phyloP scores from a whole-genome alignment of 2,888 invertebrate genomes.

The Crossocerus cetratus region DNA sequence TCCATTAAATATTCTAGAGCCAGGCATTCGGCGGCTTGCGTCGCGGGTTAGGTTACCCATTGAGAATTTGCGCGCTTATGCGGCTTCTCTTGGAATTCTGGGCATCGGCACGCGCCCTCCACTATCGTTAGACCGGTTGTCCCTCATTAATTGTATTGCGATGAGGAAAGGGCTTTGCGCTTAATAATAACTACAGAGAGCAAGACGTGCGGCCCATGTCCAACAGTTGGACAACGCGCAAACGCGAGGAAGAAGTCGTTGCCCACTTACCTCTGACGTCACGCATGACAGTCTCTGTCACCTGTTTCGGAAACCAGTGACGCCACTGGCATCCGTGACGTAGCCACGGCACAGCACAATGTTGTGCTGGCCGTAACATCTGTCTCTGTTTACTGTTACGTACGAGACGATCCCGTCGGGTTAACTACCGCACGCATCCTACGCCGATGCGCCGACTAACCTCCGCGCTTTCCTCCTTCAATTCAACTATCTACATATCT shows the following conservation, averaged over 20 bases:
- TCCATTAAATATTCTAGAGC: conserved; percentile 38
- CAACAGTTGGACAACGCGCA: conserved; percentile 43
- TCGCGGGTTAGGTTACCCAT: conserved; percentile 34
- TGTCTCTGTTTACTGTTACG: conserved; percentile 22
- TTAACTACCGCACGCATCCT: conserved; percentile 5
- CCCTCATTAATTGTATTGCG: not conserved
- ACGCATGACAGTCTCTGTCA: conserved; percentile 53
- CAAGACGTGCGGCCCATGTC: conserved; percentile 44
- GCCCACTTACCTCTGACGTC: conserved; percentile 57
- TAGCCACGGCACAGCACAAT: conserved; percentile 11
- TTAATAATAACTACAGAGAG: conserved; percentile 23
- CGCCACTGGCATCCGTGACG: conserved; percentile 54
- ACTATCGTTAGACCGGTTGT: no score
- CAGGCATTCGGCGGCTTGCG: conserved; percentile 26
- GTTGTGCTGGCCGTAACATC: conserved; percentile 6
- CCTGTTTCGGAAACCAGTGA: conserved; percentile 53
- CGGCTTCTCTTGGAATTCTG: not conserved
- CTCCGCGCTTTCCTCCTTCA: not conserved
- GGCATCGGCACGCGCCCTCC: no score
- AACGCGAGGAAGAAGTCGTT: conserved; percentile 54
- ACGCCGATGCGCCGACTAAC: not conserved
- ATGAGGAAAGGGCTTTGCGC: conserved; percentile 14
- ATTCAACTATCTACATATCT: no score
- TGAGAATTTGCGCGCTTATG: conserved; percentile 21
- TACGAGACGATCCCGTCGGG: conserved; percentile 8